Conservation (phyloP, 2,888 invertebrate species). For the Melieria crassipennis region DNA sequence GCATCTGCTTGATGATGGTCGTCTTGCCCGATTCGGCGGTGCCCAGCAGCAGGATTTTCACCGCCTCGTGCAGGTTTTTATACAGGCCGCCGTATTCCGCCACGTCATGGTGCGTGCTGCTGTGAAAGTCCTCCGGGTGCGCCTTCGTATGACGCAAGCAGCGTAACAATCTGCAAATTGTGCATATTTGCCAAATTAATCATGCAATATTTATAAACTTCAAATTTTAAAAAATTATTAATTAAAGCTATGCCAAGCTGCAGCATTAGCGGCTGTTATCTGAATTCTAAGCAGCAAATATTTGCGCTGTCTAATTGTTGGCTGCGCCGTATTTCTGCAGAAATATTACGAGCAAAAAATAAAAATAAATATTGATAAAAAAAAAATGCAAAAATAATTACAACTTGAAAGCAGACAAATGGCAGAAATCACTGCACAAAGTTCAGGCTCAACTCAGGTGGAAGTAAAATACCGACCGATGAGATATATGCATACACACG, state of each 20-base stretch:
- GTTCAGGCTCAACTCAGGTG: conserved; percentile 13
- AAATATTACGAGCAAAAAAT: not conserved
- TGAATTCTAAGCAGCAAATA: conserved; percentile 13
- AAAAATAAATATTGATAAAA: not conserved
- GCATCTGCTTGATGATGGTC: conserved; percentile 88
- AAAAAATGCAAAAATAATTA: not conserved
- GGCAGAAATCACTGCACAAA: conserved; percentile 10
- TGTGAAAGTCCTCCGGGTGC: conserved; percentile 65
- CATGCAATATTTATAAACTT: too few species aligned
- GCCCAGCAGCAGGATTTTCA: conserved; percentile 73
- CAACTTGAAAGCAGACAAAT: not conserved
- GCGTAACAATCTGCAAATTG: conserved; percentile 59
- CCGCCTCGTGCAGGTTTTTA: conserved; percentile 66
- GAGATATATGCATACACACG: conserved; percentile 8
- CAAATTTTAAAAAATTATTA: too few species aligned
- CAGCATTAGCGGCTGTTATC: too few species aligned
- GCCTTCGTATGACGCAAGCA: conserved; percentile 56
- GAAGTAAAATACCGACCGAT: conserved; percentile 1
- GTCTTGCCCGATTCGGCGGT: conserved; percentile 88
- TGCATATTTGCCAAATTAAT: too few species aligned
- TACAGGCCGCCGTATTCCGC: conserved; percentile 69
- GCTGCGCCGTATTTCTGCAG: not conserved
- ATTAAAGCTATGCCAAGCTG: too few species aligned
- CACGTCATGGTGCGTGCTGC: conserved; percentile 66
- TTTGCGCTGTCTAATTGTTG: not conserved